Evolutionary conservation across 2,113 vertebrate species (phyloP).

Genomic region (Bothrops jararaca): DNA sequence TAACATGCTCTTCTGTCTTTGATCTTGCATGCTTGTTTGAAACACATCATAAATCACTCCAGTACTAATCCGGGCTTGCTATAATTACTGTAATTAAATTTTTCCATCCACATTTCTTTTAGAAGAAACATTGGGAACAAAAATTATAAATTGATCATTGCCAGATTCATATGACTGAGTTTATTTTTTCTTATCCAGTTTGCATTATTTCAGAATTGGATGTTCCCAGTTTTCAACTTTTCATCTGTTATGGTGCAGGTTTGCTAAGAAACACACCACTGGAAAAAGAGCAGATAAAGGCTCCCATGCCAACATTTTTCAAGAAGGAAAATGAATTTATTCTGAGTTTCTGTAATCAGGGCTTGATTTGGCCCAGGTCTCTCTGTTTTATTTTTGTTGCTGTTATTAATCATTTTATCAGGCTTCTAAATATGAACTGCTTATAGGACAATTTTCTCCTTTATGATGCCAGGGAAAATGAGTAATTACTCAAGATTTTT

Average conservation of each 20-base stretch:
- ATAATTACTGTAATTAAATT: slow-evolving; percentile 60
- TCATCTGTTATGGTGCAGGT: slow-evolving; percentile 5
- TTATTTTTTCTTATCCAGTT: slow-evolving; percentile 36
- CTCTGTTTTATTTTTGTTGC: slow-evolving; percentile 51
- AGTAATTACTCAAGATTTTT: not conserved
- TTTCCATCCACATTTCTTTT: slow-evolving; percentile 40
- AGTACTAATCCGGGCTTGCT: slow-evolving; percentile 31
- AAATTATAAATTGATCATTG: slow-evolving; percentile 21
- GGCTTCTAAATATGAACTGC: slow-evolving; percentile 32
- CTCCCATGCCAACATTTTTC: not conserved
- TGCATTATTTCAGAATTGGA: slow-evolving; percentile 33
- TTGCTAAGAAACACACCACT: slow-evolving; percentile 13
- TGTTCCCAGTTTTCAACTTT: slow-evolving; percentile 29
- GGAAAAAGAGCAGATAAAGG: slow-evolving; percentile 25
- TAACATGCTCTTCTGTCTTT: slow-evolving; percentile 31
- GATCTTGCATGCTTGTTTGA: slow-evolving; percentile 32
- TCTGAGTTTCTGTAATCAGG: slow-evolving; percentile 34
- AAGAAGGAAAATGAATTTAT: slow-evolving; percentile 45
- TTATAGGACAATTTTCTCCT: slow-evolving; percentile 22
- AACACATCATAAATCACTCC: slow-evolving; percentile 26
- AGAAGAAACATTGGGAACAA: slow-evolving; percentile 32
- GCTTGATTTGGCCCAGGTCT: slow-evolving; percentile 29
- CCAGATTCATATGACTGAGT: slow-evolving; percentile 17
- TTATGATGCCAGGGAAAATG: not conserved
- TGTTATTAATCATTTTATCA: not conserved